Conservation (phyloP, 2,888 invertebrate species). For the Flexamia atlantica region DNA sequence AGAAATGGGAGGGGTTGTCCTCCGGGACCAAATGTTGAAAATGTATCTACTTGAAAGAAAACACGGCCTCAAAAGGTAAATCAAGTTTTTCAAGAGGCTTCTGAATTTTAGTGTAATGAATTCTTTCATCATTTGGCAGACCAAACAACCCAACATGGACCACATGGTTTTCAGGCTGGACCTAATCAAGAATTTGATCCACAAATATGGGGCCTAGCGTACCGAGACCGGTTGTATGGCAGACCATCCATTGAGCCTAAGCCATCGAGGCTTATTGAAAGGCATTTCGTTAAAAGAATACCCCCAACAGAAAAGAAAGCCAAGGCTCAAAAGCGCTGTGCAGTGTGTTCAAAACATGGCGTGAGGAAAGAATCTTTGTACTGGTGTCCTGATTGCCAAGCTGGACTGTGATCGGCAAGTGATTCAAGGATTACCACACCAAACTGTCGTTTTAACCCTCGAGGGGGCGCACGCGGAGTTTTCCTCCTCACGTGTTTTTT, state of each 20-base stretch:
- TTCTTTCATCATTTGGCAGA: constrained; percentile 29
- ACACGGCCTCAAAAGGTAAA: constrained; percentile 9
- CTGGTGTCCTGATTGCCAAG: constrained; percentile 51
- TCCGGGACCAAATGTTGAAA: constrained; percentile 35
- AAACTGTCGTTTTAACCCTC: neutral
- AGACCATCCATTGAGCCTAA: constrained; percentile 20
- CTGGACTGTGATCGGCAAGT: neutral
- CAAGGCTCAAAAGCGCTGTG: constrained; percentile 19
- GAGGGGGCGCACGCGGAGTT: no score
- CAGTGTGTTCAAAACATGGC: constrained; percentile 24
- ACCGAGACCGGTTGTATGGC: constrained; percentile 25
- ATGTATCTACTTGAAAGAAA: constrained; percentile 12
- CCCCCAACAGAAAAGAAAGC: constrained; percentile 26
- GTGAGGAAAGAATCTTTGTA: constrained; percentile 32
- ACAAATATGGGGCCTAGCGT: neutral
- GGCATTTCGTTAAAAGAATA: constrained; percentile 39
- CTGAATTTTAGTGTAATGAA: constrained; percentile 9
- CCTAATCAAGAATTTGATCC: neutral
- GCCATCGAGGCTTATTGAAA: constrained; percentile 46
- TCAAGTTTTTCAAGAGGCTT: constrained; percentile 10
- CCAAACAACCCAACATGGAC: neutral
- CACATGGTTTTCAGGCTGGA: neutral
- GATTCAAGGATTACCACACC: neutral
- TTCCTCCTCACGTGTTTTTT: no score
- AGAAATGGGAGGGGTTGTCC: constrained; percentile 25